These are phyloP conservation scores for Phytoseiulus persimilis DNA, from an alignment of 2,888 invertebrate species.

Conservation along the genomic window DNA sequence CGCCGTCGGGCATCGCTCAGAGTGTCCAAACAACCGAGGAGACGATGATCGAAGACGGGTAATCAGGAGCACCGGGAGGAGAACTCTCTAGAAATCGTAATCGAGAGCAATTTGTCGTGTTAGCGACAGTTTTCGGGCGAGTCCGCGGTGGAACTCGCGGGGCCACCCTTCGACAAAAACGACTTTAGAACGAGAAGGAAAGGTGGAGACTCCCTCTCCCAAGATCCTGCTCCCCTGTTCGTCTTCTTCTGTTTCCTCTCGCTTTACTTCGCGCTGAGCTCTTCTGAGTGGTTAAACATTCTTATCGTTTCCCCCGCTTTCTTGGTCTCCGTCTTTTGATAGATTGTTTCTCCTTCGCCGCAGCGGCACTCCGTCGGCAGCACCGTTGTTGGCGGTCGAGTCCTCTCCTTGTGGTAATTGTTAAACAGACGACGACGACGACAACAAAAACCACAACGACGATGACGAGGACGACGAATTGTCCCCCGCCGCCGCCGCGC, in stretches of 20 bases:
- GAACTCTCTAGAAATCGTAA: no score
- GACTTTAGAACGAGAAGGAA: background rate
- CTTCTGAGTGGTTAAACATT: conserved; percentile 5
- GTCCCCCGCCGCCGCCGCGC: background rate
- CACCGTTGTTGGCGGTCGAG: background rate
- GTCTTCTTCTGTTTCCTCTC: background rate
- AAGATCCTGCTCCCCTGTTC: background rate
- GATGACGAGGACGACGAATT: no score
- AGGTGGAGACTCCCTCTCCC: background rate
- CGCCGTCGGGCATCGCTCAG: no score
- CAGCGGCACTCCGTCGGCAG: background rate
- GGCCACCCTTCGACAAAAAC: background rate
- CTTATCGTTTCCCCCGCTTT: background rate
- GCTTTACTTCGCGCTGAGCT: background rate
- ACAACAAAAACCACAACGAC: background rate
- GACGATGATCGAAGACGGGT: no score
- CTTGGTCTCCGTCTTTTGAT: background rate
- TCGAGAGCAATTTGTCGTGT: background rate
- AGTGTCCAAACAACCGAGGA: no score
- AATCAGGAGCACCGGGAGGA: no score
- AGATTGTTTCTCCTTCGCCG: background rate
- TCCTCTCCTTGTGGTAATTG: background rate
- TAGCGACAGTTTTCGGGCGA: background rate
- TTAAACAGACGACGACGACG: background rate
- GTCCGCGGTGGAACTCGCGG: background rate